Base-by-base conservation (phyloP, 2,113 vertebrate species). In the Oriolus oriolus region DNA sequence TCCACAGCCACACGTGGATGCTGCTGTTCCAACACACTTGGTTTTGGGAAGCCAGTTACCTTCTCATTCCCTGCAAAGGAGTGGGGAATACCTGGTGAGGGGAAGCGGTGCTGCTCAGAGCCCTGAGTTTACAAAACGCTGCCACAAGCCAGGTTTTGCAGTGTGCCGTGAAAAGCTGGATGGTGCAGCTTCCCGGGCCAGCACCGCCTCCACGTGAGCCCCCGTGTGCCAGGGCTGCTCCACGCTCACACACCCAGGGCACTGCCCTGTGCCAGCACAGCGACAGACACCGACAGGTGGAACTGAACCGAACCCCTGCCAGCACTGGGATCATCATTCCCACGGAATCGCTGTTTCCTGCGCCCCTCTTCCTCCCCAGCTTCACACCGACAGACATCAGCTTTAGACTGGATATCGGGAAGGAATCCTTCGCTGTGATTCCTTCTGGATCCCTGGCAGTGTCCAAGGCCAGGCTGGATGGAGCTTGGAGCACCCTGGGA, bases 321-420 rank as follows among this genome's bases (percentile, higher is more conserved):
- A 71, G 77, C 79, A 57, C 45, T 5, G 53, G 44, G 13, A 31
- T 21, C 68, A 30, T 23, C 87, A 35, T 47, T 45, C 65, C 49
- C 54, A 26, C 1, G 33, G 64, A 45, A 61, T 15, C 24, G 37
- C 5, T 86, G n/a, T 3, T 52, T 80, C 69, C 70, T 39, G 12
- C 24, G 50, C 10, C 54, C n/a, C 44, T 22, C 41, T 44, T 57
- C 54, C 16, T 28, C 31, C 4, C 0, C 7, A 31, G 31, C 13
- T 4, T 16, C 68, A 45, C 68, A 45, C 49, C 18, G 41, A 39
- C 41, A 27, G 8, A 11, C 5, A 53, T 6, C 1, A 21, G 31
- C 3, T 5, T 53, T 37, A 45, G 22, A 9, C 1, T 2, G 57
- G 22, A 2, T 16, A 8, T 3, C 0, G 2, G n/a, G 39, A 15